Evolutionary conservation across 1,140 invertebrate species (phyloP).

Genomic region (Caenorhabditis inopinata): DNA sequence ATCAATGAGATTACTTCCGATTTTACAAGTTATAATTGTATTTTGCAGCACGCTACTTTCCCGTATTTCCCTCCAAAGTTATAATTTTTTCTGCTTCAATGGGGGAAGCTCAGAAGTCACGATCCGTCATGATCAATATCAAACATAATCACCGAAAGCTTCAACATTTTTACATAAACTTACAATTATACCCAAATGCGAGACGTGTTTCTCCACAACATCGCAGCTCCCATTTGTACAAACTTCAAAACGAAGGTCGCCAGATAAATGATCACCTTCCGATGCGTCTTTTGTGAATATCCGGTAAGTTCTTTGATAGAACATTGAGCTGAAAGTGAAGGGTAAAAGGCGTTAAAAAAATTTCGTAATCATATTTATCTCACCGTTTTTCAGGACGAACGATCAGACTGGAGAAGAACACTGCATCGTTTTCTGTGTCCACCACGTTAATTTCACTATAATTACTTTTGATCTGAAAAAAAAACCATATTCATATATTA

Average conservation of each 20-base stretch:
- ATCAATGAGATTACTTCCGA: no score
- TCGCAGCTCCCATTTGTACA: not conserved
- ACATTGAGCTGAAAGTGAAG: not conserved
- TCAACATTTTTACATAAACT: not conserved
- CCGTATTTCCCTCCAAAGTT: no score
- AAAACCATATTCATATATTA: no score
- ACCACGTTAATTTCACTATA: not conserved
- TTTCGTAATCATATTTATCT: not conserved
- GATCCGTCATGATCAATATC: no score
- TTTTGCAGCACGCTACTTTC: no score
- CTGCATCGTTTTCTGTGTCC: not conserved
- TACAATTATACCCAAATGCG: constrained; percentile 20
- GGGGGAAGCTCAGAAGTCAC: not conserved
- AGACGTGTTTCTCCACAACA: not conserved
- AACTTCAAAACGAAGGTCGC: not conserved
- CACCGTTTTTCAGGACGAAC: not conserved
- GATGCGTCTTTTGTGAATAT: not conserved
- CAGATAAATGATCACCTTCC: constrained; percentile 17
- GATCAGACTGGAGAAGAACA: constrained; percentile 8
- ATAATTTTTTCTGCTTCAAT: no score
- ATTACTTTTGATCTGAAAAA: not conserved
- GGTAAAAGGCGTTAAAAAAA: no score
- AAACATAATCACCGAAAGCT: no score
- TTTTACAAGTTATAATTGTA: no score
- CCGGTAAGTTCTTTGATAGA: constrained; percentile 13